phyloP scores from a whole-genome alignment of 2,888 invertebrate species.

The Eucera pruinosa region DNA sequence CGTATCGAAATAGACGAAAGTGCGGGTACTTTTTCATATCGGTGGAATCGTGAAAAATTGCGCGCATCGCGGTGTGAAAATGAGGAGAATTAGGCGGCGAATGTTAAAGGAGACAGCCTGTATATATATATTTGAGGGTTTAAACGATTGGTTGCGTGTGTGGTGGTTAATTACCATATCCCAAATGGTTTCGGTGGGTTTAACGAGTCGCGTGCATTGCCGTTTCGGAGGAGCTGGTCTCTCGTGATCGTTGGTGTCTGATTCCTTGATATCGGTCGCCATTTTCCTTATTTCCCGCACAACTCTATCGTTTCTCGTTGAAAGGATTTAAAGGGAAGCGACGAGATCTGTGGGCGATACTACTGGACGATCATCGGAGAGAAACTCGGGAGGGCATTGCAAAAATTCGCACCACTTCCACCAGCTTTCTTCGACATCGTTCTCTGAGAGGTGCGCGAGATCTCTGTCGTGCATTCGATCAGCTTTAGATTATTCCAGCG shows the following conservation, averaged over 20 bases:
- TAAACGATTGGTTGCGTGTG: neutral
- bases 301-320: neutral
- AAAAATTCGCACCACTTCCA: constrained; percentile 17
- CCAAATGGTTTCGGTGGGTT: constrained; percentile 45
- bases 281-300: constrained; percentile 67
- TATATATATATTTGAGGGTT: too few species aligned
- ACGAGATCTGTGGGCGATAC: neutral
- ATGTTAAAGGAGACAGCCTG: too few species aligned
- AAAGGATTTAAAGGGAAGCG: neutral
- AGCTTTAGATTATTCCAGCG: neutral
- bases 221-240: constrained; percentile 79
- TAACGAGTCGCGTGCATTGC: constrained; percentile 66
- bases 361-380: neutral
- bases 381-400: neutral
- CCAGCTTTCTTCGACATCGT: constrained; percentile 10
- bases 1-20: too few species aligned
- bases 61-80: too few species aligned
- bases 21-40: too few species aligned
- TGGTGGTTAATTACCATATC: constrained; percentile 58
- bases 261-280: constrained; percentile 82
- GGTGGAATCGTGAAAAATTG: too few species aligned
- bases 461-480: neutral
- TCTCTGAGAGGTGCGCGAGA: neutral
- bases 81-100: too few species aligned
- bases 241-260: constrained; percentile 80